Evolutionary conservation across 2,888 invertebrate genomes (phyloP), one percentile per base, ranked within the genome.

Genomic region (Calliphora vomitoria): DNA sequence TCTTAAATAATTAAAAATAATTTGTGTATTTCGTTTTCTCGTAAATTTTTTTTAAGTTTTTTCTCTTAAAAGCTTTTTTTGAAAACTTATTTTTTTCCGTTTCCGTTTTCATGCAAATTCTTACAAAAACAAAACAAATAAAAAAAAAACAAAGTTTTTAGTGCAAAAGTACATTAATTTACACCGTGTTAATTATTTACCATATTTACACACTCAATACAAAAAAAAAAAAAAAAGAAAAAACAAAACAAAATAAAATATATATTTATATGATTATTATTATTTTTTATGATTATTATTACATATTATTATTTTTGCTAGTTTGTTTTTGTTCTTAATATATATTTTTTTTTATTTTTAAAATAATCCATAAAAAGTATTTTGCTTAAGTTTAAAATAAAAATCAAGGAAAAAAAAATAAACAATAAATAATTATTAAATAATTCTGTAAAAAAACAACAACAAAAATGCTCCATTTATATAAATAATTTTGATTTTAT

Each of bases 281-380:
- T 90, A 88, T 90, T 90, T 90, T 90, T 87, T 78, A 79, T 38
- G 79, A 87, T 79, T 55, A 74, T 80, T 86, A 41, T 78, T 86
- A 90, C 91, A 91, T 90, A 90, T 89, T 91, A 91, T 90, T 90
- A 91, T 90, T 91, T 91, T 87, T 74, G 82, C 78, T 85, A 82
- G 75, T 83, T 86, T 86, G 78, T 82, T 87, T 87, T 82, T 87
- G 74, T 82, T 85, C 68, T 82, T 72, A 72, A 76, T 74, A 69
- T 78, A 64, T 78, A 78, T 66, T 80, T 71, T 66, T n/a, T 80
- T 86, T 35, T 35, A 35, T 35, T 55, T 81, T 81, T 50, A 25
- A 53, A 64, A 81, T 66, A 55, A 60, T 84, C 75, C 66, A 80
- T 87, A 41, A 82, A 85, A 82, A 87, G 87, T 87, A 87, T 87